phyloP scores from a whole-genome alignment of 2,888 invertebrate genomes.

The Microctonus aethiopoides region DNA sequence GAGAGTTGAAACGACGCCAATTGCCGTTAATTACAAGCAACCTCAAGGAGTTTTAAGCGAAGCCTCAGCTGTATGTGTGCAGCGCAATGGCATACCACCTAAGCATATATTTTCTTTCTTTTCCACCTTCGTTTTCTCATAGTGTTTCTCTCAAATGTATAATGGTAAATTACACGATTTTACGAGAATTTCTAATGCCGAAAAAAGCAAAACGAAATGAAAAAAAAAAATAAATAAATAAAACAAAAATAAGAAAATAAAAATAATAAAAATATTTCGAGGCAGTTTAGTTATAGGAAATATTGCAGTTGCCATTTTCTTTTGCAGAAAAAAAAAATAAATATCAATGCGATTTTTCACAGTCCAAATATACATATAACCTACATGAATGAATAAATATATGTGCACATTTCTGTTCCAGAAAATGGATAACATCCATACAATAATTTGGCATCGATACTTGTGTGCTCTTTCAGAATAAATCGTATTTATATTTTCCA shows the following conservation, averaged over 20 bases:
- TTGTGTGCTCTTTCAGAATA: not conserved
- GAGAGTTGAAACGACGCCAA: conserved; percentile 16
- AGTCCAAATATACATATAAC: not conserved
- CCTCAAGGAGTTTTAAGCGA: not conserved
- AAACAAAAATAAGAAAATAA: not conserved
- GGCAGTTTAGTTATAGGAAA: not conserved
- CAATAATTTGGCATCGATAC: conserved; percentile 30
- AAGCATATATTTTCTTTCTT: not conserved
- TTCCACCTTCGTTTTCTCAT: not conserved
- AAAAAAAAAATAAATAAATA: not conserved
- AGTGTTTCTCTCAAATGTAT: not conserved
- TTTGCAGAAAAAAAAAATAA: not conserved
- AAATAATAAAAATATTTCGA: not conserved
- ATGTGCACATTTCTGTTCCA: not conserved
- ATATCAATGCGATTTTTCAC: not conserved
- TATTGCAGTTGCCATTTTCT: not conserved
- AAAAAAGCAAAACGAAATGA: not conserved
- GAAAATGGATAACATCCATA: conserved; percentile 21
- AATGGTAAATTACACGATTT: conserved; percentile 6
- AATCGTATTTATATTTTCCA: conserved; percentile 9
- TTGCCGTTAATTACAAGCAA: conserved; percentile 20
- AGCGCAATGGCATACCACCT: not conserved
- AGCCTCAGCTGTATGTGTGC: not conserved
- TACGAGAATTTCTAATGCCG: not conserved
- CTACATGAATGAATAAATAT: not conserved